Evolutionary conservation across 2,113 vertebrate species (phyloP), one percentile per base, ranked within the genome.

Genomic region (Oxygymnocypris stewartii): DNA sequence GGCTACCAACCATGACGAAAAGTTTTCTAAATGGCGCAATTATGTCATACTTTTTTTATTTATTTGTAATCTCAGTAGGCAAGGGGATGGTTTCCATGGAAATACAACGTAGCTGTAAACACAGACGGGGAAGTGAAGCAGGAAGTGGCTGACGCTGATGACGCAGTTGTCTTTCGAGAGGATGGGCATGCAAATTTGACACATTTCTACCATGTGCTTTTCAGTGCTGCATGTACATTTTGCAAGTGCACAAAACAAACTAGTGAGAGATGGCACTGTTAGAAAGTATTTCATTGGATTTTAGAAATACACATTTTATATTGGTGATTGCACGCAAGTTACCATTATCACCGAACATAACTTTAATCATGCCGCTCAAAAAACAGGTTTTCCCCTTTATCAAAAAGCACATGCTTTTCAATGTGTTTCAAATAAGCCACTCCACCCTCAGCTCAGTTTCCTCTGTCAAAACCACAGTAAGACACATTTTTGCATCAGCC

Each of bases 121-220:
- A 90, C 57, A 82, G 85, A 89, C 84, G 35, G 74, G 86, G 88
- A 91, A 89, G 81, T 87, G 73, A 42, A 86, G 69, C 79, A 84
- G 85, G 88, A 88, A 86, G 61, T 88, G 81, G 89, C 59, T 88
- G 54, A 59, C 35, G 40, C 31, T 9, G 44, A 74, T 89, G 87
- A 88, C 61, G 87, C 84, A 85, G 47, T 51, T 82, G 23, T 44
- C 40, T 16, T 65, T 16, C 83, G 63, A 83, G 75, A 77, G 63
- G 83, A 44, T 10, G 65, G 47, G 25, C 78, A 86, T 25, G 25
- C 69, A 85, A 47, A 65, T 11, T 42, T 11, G 49, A 37, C 78
- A 88, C 47, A 4, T 54, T 82, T 79, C 54, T 80, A 23, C 69
- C 85, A 87, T 78, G 74, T 85, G 86, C 79, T 49, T 73, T 74